These are phyloP conservation scores for Lasioglossum pauxillum DNA, from an alignment of 2,888 invertebrate genomes.

Conservation along the genomic window DNA sequence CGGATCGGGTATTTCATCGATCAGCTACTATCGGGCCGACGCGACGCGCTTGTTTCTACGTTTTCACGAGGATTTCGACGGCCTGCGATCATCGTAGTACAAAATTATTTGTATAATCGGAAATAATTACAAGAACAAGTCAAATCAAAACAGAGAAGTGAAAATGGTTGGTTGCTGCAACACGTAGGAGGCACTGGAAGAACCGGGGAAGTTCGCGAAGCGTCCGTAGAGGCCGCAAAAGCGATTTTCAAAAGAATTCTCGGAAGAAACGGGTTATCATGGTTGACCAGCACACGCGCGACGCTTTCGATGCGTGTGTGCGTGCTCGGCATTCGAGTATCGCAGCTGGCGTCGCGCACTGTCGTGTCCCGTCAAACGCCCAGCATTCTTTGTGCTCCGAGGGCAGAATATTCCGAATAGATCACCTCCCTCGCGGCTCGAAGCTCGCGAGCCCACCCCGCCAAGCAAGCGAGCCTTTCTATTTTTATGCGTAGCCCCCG, in stretches of 20 bases:
- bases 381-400: constrained; percentile 76
- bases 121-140: neutral
- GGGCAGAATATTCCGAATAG: constrained; percentile 68
- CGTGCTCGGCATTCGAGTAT: constrained; percentile 63
- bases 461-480: constrained; percentile 36
- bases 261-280: constrained; percentile 1
- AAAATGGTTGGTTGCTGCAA: neutral
- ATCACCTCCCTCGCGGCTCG: constrained; percentile 58
- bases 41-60: constrained; percentile 34
- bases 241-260: neutral
- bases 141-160: neutral
- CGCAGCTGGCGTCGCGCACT: constrained; percentile 75
- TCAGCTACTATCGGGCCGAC: constrained; percentile 51
- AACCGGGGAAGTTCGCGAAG: neutral
- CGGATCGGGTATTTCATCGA: constrained; percentile 58
- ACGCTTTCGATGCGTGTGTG: neutral
- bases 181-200: neutral
- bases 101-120: too few species aligned
- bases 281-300: neutral
- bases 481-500: constrained; percentile 59
- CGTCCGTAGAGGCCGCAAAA: neutral
- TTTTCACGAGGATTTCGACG: constrained; percentile 16
- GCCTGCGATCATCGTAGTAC: too few species aligned
- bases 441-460: constrained; percentile 36
- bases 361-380: constrained; percentile 78